Base-by-base conservation (phyloP, 2,113 vertebrate species). In the Antigone vipio region DNA sequence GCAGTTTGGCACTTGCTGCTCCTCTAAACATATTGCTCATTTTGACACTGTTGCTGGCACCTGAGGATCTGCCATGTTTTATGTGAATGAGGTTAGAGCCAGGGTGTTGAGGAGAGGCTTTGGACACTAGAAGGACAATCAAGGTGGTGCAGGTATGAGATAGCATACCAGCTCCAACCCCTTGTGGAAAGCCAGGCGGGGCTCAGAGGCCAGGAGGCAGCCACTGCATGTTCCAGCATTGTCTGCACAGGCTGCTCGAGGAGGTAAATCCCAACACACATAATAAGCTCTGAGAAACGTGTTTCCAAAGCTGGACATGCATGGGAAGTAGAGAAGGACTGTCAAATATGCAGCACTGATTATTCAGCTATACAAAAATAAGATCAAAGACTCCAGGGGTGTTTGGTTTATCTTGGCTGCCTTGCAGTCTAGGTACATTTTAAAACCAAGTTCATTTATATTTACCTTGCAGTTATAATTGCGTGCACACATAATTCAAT, bases 21-120 rank as follows among this genome's bases (percentile, higher is more conserved):
- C 42, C 26, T 64, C 53, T 59, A 22, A 71, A n/a, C 7, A 2
- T 74, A 2, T 74, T 4, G 18, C 26, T 63, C 15, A 3, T 59
- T 49, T 82, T 49, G 71, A 22, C 27, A 15, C 35, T 27, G 56
- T 27, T 18, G 20, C 42, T 2, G 1, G 17, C 17, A 40, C 32
- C 27, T 30, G 35, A 30, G 47, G 59, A 63, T 8, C 14, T 75
- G 30, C 13, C 0, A 0, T 44, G 16, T 27, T 78, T 60, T 30
- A 6, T 6, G 10, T 11, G 24, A 8, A 1, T 6, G 47, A 78
- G 23, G 4, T 67, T 49, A 20, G 15, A 85, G 11, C 4, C 50
- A 22, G 16, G 10, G 11, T 26, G 30, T 22, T 69, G 56, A 58
- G 47, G 44, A 73, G 32, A 85, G 42, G 53, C 22, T 71, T 49